Evolutionary conservation across 2,888 invertebrate genomes (phyloP), one percentile per base, ranked within the genome.

Genomic region (Rotaria socialis): DNA sequence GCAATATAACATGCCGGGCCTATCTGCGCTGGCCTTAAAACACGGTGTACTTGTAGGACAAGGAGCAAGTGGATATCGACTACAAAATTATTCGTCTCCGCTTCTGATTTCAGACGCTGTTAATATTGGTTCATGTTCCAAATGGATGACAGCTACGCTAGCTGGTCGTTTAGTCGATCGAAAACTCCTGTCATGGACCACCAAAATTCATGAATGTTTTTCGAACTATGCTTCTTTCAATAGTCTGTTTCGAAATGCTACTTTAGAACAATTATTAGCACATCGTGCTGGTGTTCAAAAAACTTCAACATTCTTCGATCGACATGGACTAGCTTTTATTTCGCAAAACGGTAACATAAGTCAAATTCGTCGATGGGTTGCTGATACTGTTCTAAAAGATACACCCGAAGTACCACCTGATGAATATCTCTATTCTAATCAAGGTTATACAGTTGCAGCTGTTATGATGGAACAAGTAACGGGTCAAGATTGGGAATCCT

Each of bases 81-180:
- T 8, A 67, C 67, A 35, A 67, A 24, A 27, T 27, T 6, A 67
- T 67, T 4, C 67, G 0, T 8, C 67, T 5, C 16, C 11, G 2
- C 67, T 67, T 27, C 67, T 67, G 0, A 27, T 67, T 2, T 16
- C 67, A 35, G 67, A 67, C 16, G 24, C 14, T 67, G 27, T 67
- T 11, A 67, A 67, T 67, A 35, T 67, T 67, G 67, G 67, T 67
- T 67, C 67, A 27, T 35, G 35, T 35, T 67, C 67, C 2, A 67
- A 67, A 67, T 67, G 67, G 67, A 67, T 67, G 67, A 67, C 67
- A 35, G 67, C 67, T 2, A 67, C 67, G 14, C 11, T 67, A 67
- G 67, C 67, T 27, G 67, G 67, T 16, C 67, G 67, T 67, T 6
- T 67, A 10, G 67, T 67, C 27, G 67, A 67, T 67, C 67, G 35